Evolutionary conservation across 2,797 vertebrate species (phyloP), one percentile per base, ranked within the genome.

Genomic region (Macrochelys suwanniensis): DNA sequence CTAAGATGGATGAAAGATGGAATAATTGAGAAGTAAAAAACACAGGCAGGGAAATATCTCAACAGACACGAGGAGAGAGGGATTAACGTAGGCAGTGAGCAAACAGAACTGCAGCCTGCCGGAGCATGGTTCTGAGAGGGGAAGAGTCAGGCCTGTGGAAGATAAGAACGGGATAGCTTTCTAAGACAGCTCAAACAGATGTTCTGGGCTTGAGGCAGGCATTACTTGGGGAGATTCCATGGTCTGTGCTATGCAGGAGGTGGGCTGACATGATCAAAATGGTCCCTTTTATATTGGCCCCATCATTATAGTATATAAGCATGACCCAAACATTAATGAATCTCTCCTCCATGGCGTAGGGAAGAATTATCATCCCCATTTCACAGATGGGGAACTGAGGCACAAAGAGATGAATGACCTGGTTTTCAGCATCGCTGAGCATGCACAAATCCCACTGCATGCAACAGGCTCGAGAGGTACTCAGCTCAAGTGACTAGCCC

Each of bases 51-150:
- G 80, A 50, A n/a, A 59, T 2, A 5, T 16, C 82, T 49, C 57
- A 47, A 8, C 54, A 50, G 85, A 51, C 0, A 1, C 0, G 10
- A 0, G 6, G 81, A 42, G 11, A 68, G 65, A 68, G 33, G 23
- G n/a, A 26, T 17, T 23, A 61, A 61, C 2, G 0, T 68, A 81
- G 59, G 50, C 13, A 11, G 53, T 3, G 31, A 54, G 13, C 37
- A 45, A 26, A 28, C 3, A 51, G 57, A 71, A 53, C 37, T 47
- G 49, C 77, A 68, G 54, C 77, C 77, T 56, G 13, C 8, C 2
- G 5, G 42, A 82, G 6, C 51, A 53, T 45, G 0, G 1, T 51
- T 47, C 85, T 53, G 50, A 89, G 51, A 88, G 50, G 15, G 25
- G 45, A 51, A 74, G 47, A 33, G 53, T 54, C 47, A 84, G 74